Evolutionary conservation across 2,797 vertebrate species (phyloP).

Genomic region (Lerista edwardsae): DNA sequence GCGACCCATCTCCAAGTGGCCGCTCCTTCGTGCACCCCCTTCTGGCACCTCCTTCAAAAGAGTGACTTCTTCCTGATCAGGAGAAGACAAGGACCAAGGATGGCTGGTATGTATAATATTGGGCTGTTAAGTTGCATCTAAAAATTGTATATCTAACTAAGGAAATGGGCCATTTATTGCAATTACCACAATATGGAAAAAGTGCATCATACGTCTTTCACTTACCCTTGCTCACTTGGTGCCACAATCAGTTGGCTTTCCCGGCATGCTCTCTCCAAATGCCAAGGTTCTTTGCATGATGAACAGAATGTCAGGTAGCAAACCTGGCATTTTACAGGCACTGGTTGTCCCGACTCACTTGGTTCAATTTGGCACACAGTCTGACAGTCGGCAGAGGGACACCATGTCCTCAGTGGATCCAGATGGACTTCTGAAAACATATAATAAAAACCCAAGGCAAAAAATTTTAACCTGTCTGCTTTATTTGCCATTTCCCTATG

Average conservation of each 20-base stretch:
- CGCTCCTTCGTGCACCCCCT: no score
- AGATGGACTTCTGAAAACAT: slow-evolving; percentile 86
- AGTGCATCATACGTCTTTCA: accelerated
- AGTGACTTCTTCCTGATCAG: no score
- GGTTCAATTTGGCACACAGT: slow-evolving; percentile 82
- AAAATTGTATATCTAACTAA: not conserved
- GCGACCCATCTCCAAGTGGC: no score
- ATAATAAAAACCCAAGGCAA: slow-evolving; percentile 34
- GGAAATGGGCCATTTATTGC: not conserved
- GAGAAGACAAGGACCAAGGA: no score
- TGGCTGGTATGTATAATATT: no score
- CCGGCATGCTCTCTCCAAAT: slow-evolving; percentile 79
- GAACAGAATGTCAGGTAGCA: slow-evolving; percentile 89
- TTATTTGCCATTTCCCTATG: not conserved
- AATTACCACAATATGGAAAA: not conserved
- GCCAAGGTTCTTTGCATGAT: slow-evolving; percentile 87
- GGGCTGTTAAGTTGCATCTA: not conserved
- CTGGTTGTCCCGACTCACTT: slow-evolving; percentile 73
- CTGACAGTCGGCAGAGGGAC: slow-evolving; percentile 89
- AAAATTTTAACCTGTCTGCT: not conserved
- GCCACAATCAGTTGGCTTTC: slow-evolving; percentile 77
- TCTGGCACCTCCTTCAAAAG: no score
- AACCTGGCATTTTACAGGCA: slow-evolving; percentile 81
- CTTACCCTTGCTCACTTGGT: slow-evolving; percentile 84
- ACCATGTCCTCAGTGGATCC: slow-evolving; percentile 92